Evolutionary conservation across 2,888 invertebrate genomes (phyloP).

Genomic region (Dryocosmus kuriphilus): DNA sequence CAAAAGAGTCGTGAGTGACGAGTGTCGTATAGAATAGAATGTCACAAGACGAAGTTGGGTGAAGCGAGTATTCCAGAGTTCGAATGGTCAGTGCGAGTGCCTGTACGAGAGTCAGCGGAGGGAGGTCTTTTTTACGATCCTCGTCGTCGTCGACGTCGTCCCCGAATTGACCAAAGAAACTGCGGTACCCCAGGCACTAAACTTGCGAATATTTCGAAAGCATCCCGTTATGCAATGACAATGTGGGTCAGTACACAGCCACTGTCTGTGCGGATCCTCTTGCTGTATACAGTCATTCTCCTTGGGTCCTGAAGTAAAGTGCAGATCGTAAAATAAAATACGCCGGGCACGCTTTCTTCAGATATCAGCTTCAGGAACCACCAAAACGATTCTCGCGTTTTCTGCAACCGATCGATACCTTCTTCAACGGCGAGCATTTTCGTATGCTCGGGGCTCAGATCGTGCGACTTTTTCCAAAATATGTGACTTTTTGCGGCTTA

Average conservation of each 20-base stretch:
- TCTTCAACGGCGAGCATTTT: constrained; percentile 43
- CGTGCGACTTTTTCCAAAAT: too few species aligned
- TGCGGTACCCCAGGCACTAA: constrained; percentile 55
- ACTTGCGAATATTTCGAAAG: constrained; percentile 68
- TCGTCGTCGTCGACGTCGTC: constrained; percentile 48
- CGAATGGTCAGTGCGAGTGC: constrained; percentile 29
- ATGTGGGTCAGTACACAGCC: constrained; percentile 67
- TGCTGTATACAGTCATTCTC: constrained; percentile 57
- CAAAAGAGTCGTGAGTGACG: constrained; percentile 34
- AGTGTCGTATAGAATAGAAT: constrained; percentile 25
- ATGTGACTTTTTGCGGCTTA: too few species aligned
- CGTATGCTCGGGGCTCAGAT: too few species aligned
- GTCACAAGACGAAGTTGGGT: constrained; percentile 8
- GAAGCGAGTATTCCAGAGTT: constrained; percentile 23
- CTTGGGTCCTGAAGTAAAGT: constrained; percentile 67
- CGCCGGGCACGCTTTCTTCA: constrained; percentile 61
- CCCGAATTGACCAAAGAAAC: constrained; percentile 51
- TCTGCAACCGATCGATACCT: constrained; percentile 42
- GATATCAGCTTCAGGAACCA: constrained; percentile 52
- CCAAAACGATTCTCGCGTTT: neutral
- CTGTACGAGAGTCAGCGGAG: neutral
- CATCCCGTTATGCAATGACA: constrained; percentile 71
- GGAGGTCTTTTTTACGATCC: constrained; percentile 51
- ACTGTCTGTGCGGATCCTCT: constrained; percentile 48
- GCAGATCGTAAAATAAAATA: constrained; percentile 71